Evolutionary conservation across 2,113 vertebrate species (phyloP), one percentile per base, ranked within the genome.

Genomic region (Psilopsiagon aymara): DNA sequence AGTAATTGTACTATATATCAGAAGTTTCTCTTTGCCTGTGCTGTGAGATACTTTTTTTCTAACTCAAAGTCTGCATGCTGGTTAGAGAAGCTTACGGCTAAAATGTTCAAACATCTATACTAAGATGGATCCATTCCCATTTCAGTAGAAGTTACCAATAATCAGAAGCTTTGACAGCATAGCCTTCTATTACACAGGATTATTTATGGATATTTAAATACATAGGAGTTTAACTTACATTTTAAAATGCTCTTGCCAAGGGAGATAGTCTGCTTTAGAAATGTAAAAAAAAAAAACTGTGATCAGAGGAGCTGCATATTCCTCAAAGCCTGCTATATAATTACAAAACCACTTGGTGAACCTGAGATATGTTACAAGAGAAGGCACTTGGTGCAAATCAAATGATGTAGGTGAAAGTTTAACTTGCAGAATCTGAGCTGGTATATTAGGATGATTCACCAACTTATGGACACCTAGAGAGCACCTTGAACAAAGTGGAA

Each of bases 181-280:
- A 82, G 21, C 44, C 39, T 67, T 19, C 60, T 67, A 62, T 94
- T 91, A 67, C 49, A 43, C 43, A 55, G 31, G 46, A 84, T 82
- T 94, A 78, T 84, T 88, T 92, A 55, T 59, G 28, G 60, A 29
- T 71, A 52, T 81, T 95, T 83, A 81, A 95, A 70, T 47, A 81
- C 39, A 77, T 68, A 13, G 4, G 9, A 20, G 25, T 66, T 93
- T 63, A 67, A 74, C 33, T 91, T 75, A 43, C 49, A 33, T 75
- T 92, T 93, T 70, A 51, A 69, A 92, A 67, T 74, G n/a, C 6
- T 78, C 33, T 75, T 75, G 9, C 47, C 52, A 85, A 73, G 47
- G 29, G 29, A 86, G 47, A 91, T 71, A 90, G 75, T 84, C 29
- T 93, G 10, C 81, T 94, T 80, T 53, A 29, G 86, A 82, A 92